Evolutionary conservation across 2,888 invertebrate genomes (phyloP).

Genomic region (Cybosia mesomella): DNA sequence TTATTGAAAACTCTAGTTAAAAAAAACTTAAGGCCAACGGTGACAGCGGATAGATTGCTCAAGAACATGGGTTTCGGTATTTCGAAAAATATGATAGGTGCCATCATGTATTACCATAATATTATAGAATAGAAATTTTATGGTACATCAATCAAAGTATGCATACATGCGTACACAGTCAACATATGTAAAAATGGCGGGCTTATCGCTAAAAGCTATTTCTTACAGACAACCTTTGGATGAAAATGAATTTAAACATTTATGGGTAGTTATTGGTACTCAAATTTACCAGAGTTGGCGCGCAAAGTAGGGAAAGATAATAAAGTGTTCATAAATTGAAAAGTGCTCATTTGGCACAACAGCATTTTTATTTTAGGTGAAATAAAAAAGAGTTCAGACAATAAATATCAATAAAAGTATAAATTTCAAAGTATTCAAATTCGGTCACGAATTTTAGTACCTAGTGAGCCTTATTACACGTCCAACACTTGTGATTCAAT

Average conservation of each 20-base stretch:
- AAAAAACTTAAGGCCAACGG: not conserved
- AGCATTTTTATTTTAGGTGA: not conserved
- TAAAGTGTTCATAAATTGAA: slow-evolving; percentile 3
- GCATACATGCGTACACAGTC: no score
- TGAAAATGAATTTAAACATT: no score
- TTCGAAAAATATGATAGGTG: not conserved
- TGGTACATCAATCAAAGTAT: no score
- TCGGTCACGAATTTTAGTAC: not conserved
- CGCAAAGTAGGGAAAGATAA: not conserved
- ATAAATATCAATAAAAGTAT: not conserved
- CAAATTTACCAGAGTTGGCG: not conserved
- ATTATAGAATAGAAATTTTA: no score
- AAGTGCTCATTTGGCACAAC: not conserved
- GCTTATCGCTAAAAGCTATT: no score
- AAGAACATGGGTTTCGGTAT: not conserved
- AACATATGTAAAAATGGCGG: no score
- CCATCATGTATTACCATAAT: not conserved
- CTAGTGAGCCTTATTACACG: no score
- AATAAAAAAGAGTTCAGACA: not conserved
- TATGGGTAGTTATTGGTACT: no score
- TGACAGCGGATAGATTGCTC: not conserved
- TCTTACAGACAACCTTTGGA: no score
- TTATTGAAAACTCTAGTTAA: no score
- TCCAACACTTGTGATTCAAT: no score
- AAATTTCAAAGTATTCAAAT: not conserved